These are phyloP conservation scores for Macropis europaea DNA, from an alignment of 2,888 invertebrate genomes.

Conservation along the genomic window DNA sequence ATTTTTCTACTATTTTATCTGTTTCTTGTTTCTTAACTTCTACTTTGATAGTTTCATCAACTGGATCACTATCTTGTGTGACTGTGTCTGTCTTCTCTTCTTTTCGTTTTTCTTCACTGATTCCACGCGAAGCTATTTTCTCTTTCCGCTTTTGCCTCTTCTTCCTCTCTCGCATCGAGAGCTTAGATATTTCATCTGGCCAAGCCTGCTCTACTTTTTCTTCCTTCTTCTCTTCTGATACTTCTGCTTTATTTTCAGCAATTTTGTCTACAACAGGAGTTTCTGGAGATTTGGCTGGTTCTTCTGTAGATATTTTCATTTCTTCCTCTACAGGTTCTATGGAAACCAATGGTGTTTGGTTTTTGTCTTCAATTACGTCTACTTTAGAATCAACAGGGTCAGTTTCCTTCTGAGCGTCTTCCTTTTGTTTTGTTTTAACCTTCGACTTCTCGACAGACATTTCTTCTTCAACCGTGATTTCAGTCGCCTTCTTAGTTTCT, in stretches of 20 bases:
- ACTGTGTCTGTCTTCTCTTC: slow-evolving; percentile 12
- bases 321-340: background rate
- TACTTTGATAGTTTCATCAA: background rate
- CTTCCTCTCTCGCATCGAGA: slow-evolving; percentile 22
- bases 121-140: background rate
- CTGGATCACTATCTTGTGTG: background rate
- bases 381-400: background rate
- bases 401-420: background rate
- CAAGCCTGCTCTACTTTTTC: background rate
- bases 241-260: slow-evolving; percentile 4
- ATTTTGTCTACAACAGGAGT: slow-evolving; percentile 24
- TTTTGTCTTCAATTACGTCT: background rate
- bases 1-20: background rate
- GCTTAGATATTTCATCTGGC: slow-evolving; percentile 9
- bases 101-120: slow-evolving; percentile 29
- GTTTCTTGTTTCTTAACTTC: background rate
- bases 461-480: background rate
- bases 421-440: background rate
- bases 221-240: background rate
- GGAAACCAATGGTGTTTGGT: background rate
- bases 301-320: slow-evolving; percentile 1
- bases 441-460: background rate
- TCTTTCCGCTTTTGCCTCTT: slow-evolving; percentile 34
- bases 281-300: slow-evolving; percentile 10
- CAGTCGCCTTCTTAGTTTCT: too few species aligned